Evolutionary conservation across 1,140 invertebrate genomes (phyloP).

Genomic region (Diprion similis): DNA sequence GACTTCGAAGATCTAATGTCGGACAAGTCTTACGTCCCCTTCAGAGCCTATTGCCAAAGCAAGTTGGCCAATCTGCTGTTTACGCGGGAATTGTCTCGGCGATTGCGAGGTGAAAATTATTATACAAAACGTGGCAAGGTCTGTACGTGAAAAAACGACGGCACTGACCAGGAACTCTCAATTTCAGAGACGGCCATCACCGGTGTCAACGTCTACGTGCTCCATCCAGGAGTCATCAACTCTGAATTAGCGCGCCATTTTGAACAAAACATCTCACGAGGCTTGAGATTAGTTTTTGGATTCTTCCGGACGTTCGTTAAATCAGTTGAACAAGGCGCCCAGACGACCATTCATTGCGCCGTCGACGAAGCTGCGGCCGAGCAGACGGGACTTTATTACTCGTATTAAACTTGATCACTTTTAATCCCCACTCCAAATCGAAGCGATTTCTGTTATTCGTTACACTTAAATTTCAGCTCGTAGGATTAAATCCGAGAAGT

Average conservation of each 20-base stretch:
- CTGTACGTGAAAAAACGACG: neutral
- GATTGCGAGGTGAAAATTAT: slow-evolving; percentile 54
- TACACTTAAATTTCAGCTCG: too few relatives aligned
- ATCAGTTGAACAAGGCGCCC: slow-evolving; percentile 70
- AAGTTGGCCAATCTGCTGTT: slow-evolving; percentile 77
- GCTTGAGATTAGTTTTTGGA: neutral
- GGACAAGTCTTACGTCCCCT: slow-evolving; percentile 55
- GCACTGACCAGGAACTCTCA: neutral
- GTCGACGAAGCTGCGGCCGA: slow-evolving; percentile 70
- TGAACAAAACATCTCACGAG: slow-evolving; percentile 55
- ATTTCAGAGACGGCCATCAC: neutral
- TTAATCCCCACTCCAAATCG: too few relatives aligned
- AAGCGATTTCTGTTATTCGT: too few relatives aligned
- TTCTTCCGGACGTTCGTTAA: slow-evolving; percentile 61
- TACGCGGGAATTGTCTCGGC: slow-evolving; percentile 63
- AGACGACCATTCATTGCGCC: slow-evolving; percentile 77
- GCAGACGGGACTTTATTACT: slow-evolving; percentile 67
- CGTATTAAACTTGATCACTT: slow-evolving; percentile 43
- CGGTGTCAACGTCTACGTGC: slow-evolving; percentile 67
- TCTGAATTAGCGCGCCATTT: slow-evolving; percentile 76
- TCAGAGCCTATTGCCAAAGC: slow-evolving; percentile 69
- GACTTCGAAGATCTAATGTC: slow-evolving; percentile 73
- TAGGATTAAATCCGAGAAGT: too few relatives aligned
- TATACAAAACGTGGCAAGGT: neutral
- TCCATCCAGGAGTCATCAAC: slow-evolving; percentile 72